These are phyloP conservation scores for Sceloporus tristichus DNA, from an alignment of 2,113 vertebrate species.

Conservation along the genomic window DNA sequence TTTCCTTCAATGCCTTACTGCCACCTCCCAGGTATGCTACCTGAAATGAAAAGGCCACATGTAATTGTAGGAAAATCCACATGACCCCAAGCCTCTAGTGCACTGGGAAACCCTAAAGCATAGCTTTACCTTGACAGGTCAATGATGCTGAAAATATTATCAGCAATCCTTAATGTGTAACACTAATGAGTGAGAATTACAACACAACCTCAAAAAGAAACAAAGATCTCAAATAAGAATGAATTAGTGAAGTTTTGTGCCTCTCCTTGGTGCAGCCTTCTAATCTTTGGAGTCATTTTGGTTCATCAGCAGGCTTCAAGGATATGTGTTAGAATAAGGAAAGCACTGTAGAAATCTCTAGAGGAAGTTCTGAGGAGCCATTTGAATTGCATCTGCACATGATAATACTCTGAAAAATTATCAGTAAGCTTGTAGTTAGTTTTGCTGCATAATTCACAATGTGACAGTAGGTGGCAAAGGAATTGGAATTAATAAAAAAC, in stretches of 20 bases:
- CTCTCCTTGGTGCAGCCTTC: neutral
- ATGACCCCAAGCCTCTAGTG: neutral
- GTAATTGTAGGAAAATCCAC: neutral
- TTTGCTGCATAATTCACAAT: conserved; percentile 16
- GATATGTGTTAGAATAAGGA: neutral
- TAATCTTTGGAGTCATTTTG: conserved; percentile 14
- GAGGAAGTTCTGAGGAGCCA: conserved; percentile 5
- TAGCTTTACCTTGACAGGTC: neutral
- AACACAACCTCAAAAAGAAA: conserved; percentile 4
- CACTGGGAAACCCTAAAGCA: neutral
- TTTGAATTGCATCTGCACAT: conserved; percentile 19
- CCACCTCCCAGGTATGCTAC: too few relatives aligned
- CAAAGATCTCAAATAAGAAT: conserved; percentile 1
- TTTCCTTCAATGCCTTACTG: too few relatives aligned
- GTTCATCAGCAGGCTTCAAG: conserved; percentile 2
- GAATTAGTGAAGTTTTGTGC: neutral
- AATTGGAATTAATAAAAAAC: neutral
- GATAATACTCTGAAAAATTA: conserved; percentile 27
- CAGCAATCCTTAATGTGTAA: neutral
- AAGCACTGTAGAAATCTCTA: neutral
- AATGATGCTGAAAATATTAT: neutral
- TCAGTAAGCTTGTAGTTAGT: neutral
- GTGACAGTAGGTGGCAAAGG: neutral
- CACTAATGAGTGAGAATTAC: neutral
- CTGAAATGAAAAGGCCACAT: neutral